phyloP scores from a whole-genome alignment of 2,888 invertebrate species.

The Drosophila parthenogenetica region DNA sequence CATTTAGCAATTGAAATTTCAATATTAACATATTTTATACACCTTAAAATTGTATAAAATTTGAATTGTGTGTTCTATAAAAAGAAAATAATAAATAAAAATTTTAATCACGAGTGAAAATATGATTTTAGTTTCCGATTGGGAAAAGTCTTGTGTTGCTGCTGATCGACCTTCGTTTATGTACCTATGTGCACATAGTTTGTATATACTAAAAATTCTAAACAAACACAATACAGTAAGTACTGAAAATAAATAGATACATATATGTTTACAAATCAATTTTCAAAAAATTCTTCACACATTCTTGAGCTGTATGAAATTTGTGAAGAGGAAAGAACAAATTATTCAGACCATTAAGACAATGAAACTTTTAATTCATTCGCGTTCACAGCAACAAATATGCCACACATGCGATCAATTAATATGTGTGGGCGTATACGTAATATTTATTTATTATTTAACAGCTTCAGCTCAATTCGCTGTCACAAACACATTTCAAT shows the following conservation, averaged over 20 bases:
- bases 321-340: conserved; percentile 30
- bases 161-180: conserved; percentile 13
- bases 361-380: conserved; percentile 27
- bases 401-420: conserved; percentile 26
- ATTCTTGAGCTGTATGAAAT: conserved; percentile 35
- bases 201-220: conserved; percentile 10
- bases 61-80: background rate
- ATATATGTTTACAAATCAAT: conserved; percentile 40
- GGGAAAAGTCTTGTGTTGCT: background rate
- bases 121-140: background rate
- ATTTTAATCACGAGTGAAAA: background rate
- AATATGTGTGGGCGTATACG: conserved; percentile 12
- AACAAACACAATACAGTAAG: conserved; percentile 6
- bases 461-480: conserved; percentile 27
- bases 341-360: conserved; percentile 40
- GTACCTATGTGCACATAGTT: background rate
- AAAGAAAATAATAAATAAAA: background rate
- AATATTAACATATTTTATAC: too few relatives aligned
- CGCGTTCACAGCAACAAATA: conserved; percentile 1
- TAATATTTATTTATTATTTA: conserved; percentile 32
- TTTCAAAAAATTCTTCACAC: conserved; percentile 20
- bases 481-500: conserved; percentile 30
- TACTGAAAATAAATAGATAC: conserved; percentile 25
- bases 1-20: too few relatives aligned
- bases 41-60: too few relatives aligned